Percentiles rank a stretch among this genome's conserved stretches.
Evolutionary conservation across 1,140 invertebrate genomes (phyloP).

Genomic region (Propsilocerus akamusi): DNA sequence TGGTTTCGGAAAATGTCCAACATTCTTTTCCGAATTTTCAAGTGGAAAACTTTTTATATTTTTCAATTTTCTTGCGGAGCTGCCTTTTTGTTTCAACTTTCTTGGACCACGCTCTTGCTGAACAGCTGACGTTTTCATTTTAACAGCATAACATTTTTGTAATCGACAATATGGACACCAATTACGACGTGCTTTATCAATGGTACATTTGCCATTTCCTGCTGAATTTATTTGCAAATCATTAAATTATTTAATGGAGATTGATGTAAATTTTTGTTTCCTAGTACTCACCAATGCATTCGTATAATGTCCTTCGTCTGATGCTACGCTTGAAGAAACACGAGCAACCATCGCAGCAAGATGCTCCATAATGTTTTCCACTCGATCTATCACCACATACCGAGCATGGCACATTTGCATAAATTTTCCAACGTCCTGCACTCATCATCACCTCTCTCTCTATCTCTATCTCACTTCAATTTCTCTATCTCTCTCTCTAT

Average conservation of each 20-base stretch:
- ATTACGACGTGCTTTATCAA: slow-evolving; percentile 68
- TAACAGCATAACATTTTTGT: slow-evolving; percentile 54
- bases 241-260: background rate
- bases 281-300: slow-evolving; percentile 51
- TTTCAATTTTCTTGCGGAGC: too few relatives aligned
- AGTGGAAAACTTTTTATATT: background rate
- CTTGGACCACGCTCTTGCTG: slow-evolving; percentile 64
- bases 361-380: slow-evolving; percentile 74
- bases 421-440: background rate
- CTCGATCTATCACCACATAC: slow-evolving; percentile 76
- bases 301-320: slow-evolving; percentile 44
- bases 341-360: slow-evolving; percentile 74
- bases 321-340: slow-evolving; percentile 77
- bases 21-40: slow-evolving; percentile 7
- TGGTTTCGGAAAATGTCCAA: slow-evolving; percentile 10
- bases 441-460: background rate
- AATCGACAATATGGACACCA: slow-evolving; percentile 76
- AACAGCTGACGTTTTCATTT: slow-evolving; percentile 65
- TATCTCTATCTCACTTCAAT: too few relatives aligned
- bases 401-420: slow-evolving; percentile 27
- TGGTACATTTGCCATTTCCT: slow-evolving; percentile 50
- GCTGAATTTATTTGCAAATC: slow-evolving; percentile 23
- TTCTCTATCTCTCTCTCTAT: too few relatives aligned
- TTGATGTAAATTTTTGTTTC: too few relatives aligned
- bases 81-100: slow-evolving; percentile 24